Evolutionary conservation across 1,140 invertebrate species (phyloP), one percentile per base, ranked within the genome.

Genomic region (Liolophura sinensis): DNA sequence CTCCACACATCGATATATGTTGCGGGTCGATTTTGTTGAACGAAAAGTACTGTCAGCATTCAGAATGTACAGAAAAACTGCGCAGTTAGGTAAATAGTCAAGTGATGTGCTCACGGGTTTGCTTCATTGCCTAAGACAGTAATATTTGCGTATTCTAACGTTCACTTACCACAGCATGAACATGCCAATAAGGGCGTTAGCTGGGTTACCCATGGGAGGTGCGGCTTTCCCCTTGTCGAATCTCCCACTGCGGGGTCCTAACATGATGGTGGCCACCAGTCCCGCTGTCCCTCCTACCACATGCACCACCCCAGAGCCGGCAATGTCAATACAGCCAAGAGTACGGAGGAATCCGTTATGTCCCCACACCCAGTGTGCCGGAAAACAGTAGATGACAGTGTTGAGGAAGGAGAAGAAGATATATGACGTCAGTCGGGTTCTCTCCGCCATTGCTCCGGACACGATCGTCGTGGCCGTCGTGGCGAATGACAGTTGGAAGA

Each of bases 241-340:
- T 40, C 95, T 85, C 0, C 94, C 93, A n/a, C 93, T 77, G 25
- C 95, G 87, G 1, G 96, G 95, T 49, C 93, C 93, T 54, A 97
- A 84, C 91, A 97, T 94, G 18, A 92, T 85, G 1, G 95, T 92
- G 47, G 93, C 93, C 0, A 95, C 92, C 63, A 97, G 89, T 1
- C 94, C 94, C 81, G 88, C 87, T 6, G 82, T 78, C 47, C 89
- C 89, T 79, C 94, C 95, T 61, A 96, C 92, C 15, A 97, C 85
- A 86, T 98, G 95, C 0, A 98, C 94, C 14, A 92, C 91, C 12
- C 94, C 93, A 47, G 92, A 73, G 12, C 94, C 93, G n/a, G 92
- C 78, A 31, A 95, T 54, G 75, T 82, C 83, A 48, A 84, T 67
- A 40, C 65, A 60, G 9, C 74, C 75, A 1, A 80, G 59, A 22